Evolutionary conservation across 1,140 invertebrate species (phyloP), one percentile per base, ranked within the genome.

Genomic region (Rhizoglyphus robini): DNA sequence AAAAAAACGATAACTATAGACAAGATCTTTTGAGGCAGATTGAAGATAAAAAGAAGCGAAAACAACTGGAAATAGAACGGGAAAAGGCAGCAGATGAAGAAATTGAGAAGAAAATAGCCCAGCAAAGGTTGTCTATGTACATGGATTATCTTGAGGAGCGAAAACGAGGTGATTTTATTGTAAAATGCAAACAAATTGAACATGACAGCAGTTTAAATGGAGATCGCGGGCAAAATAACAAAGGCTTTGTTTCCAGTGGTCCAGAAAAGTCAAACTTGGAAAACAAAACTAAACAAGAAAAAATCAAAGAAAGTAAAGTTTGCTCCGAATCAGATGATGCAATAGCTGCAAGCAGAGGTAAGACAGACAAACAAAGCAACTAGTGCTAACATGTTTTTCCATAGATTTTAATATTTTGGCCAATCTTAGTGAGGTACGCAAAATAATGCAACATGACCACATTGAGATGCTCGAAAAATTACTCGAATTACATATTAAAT

Each of bases 381-480:
- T n/a, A n/a, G n/a, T n/a, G n/a, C n/a, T n/a, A n/a, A n/a, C n/a
- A n/a, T n/a, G n/a, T n/a, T n/a, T n/a, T n/a, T n/a, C n/a, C n/a
- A n/a, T n/a, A n/a, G n/a, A n/a, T n/a, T n/a, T n/a, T 4, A 32
- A 47, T 36, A 48, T 68, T 34, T 47, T 68, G 13, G 27, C 62
- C 11, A 15, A 51, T 31, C 32, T 68, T 20, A 25, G 46, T 13
- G 67, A 68, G 57, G 63, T 68, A n/a, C 8, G 67, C 2, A 57
- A 60, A 31, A 68, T 67, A 47, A 68, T 68, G 63, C 49, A 65
- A 48, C 15, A 60, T 20, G 67, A 68, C 54, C 67, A 68, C 32
- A 23, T 30, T 30, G 20, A 41, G 54, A 66, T 68, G 67, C 27
- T 67, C 0, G 30, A 67, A 49, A 31, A 67, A 47, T 32, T 67